Conservation (phyloP, 2,113 vertebrate species). For the Takifugu bimaculatus region DNA sequence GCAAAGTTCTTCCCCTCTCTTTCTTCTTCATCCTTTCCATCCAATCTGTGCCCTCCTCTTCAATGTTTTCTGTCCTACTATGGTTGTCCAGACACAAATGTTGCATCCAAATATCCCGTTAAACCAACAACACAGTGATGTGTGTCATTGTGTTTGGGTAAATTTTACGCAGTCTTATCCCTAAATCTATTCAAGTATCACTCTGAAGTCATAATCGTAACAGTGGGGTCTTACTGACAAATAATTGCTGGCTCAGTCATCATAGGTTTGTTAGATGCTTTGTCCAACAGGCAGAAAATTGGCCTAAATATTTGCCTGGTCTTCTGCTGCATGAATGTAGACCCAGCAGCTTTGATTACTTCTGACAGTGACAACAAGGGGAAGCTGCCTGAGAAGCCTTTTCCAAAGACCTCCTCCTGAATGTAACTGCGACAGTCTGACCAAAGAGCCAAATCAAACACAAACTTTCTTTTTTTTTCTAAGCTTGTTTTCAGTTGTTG, state of each 20-base stretch:
- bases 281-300: constrained; percentile 62
- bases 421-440: constrained; percentile 24
- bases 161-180: constrained; percentile 16
- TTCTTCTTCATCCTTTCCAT: constrained; percentile 16
- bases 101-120: constrained; percentile 12
- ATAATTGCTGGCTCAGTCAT: constrained; percentile 33
- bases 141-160: constrained; percentile 1
- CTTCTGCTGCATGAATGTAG: constrained; percentile 39
- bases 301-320: constrained; percentile 57
- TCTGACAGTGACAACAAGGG: constrained; percentile 70
- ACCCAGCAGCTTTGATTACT: constrained; percentile 55
- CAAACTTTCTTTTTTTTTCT: constrained; percentile 8
- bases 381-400: constrained; percentile 52
- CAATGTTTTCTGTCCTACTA: constrained; percentile 51
- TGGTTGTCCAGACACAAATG: constrained; percentile 50
- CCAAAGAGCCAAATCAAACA: constrained; percentile 33
- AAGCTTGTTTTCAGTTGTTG: background rate
- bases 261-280: constrained; percentile 56
- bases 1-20: constrained; percentile 15
- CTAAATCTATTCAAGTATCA: constrained; percentile 12
- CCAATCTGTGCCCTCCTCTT: constrained; percentile 41
- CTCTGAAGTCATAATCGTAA: constrained; percentile 12
- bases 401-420: constrained; percentile 31
- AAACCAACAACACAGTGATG: background rate
- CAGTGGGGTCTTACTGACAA: constrained; percentile 23